Evolutionary conservation across 2,113 vertebrate species (phyloP), one percentile per base, ranked within the genome.

Genomic region (Trochalopteron elliotii): DNA sequence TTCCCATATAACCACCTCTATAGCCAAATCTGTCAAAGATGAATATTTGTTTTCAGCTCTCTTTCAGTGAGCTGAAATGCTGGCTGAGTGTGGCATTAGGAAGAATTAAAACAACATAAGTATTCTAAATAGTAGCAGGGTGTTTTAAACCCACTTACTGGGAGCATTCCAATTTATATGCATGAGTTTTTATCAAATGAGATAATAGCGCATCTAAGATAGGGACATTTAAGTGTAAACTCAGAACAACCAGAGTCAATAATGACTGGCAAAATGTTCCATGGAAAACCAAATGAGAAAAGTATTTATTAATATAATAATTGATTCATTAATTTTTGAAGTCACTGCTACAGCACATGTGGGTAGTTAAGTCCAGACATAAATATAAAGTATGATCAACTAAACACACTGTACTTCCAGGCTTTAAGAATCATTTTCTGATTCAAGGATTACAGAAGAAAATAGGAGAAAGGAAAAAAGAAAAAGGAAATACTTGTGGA

Each of bases 261-360:
- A 93, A 42, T 57, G 22, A 64, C 40, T 93, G 57, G 31, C 53
- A 87, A 64, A 63, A 87, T 67, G 10, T 92, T 72, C 59, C 53
- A 81, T 80, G 35, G 44, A 90, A 87, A 87, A 96, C 33, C 33
- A 94, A 96, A 59, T 68, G 44, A 94, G 94, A 97, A 94, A 95
- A 67, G 18, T 35, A 63, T 57, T 79, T 92, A 21, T 56, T 64
- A 49, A 56, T 49, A 35, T 18, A 79, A 47, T 49, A 56, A 35
- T 31, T 49, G 11, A 42, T 55, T 47, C 2, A 47, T 35, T 42
- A 22, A 14, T 71, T 64, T 70, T 55, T 64, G 10, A 49, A 42
- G 25, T 49, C 31, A 18, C 22, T 31, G 10, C n/a, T 64, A 10
- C 80, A 72, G 27, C 53, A 74, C 15, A 69, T 65, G 49, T 93